phyloP scores from a whole-genome alignment of 1,140 invertebrate genomes.

The Reticulitermes speratus region DNA sequence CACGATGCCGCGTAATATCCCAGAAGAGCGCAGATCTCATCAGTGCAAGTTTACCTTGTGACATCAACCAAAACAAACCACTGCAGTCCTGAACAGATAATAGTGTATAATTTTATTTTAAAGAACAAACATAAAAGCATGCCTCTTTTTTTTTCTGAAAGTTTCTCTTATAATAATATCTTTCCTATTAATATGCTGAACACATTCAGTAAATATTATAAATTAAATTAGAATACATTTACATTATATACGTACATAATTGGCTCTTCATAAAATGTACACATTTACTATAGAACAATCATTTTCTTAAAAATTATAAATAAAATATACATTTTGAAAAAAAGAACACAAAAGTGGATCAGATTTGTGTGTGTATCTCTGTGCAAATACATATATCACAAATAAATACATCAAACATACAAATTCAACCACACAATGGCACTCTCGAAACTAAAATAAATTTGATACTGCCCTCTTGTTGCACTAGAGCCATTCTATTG shows the following conservation, averaged over 20 bases:
- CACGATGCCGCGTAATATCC: too few relatives aligned
- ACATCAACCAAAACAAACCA: neutral
- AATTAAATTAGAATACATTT: conserved; percentile 26
- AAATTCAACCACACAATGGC: neutral
- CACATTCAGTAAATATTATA: conserved; percentile 27
- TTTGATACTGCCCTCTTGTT: neutral
- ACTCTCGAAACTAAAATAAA: neutral
- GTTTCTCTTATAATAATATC: neutral
- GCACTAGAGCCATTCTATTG: neutral
- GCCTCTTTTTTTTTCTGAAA: neutral
- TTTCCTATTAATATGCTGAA: conserved; percentile 24
- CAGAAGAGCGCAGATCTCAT: too few relatives aligned
- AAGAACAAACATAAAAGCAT: conserved; percentile 28
- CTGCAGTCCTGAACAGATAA: neutral
- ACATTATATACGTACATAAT: conserved; percentile 20
- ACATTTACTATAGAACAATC: conserved; percentile 10
- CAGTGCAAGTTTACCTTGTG: too few relatives aligned
- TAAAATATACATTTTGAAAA: conserved; percentile 21
- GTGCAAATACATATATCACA: conserved; percentile 29
- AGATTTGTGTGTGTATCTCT: neutral
- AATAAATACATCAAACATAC: conserved; percentile 30
- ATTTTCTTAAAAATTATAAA: conserved; percentile 22
- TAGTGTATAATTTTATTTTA: conserved; percentile 26
- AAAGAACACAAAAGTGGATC: conserved; percentile 28
- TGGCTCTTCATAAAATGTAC: conserved; percentile 16